phyloP scores from a whole-genome alignment of 2,888 invertebrate species.

The Autographa pulchrina region DNA sequence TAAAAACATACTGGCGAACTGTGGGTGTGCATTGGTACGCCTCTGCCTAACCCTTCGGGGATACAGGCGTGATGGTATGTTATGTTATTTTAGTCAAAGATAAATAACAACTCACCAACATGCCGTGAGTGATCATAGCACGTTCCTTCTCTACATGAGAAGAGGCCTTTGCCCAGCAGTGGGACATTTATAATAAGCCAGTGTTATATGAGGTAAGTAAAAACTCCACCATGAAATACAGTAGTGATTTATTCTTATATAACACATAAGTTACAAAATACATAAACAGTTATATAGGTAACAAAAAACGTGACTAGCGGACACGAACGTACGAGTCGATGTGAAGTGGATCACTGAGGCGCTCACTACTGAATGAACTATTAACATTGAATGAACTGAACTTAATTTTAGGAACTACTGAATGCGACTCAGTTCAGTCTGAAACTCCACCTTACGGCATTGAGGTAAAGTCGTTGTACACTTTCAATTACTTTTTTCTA shows the following conservation, averaged over 20 bases:
- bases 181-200: too few species aligned
- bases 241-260: slow-evolving; percentile 86
- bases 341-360: slow-evolving; percentile 45
- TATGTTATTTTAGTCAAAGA: too few species aligned
- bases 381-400: background rate
- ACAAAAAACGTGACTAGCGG: slow-evolving; percentile 89
- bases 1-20: too few species aligned
- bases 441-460: background rate
- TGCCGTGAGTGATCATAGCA: too few species aligned
- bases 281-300: slow-evolving; percentile 87
- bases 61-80: too few species aligned
- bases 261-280: slow-evolving; percentile 88
- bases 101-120: too few species aligned
- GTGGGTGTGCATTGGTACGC: too few species aligned
- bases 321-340: slow-evolving; percentile 68
- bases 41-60: too few species aligned
- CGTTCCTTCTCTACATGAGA: too few species aligned
- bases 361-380: slow-evolving; percentile 8
- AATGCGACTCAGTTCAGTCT: background rate
- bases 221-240: slow-evolving; percentile 71
- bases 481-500: background rate
- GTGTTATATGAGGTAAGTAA: slow-evolving; percentile 50
- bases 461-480: background rate
- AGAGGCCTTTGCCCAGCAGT: too few species aligned
- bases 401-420: background rate